Base-by-base conservation (phyloP, 1,140 invertebrate genomes). In the Bombus cullumanus region DNA sequence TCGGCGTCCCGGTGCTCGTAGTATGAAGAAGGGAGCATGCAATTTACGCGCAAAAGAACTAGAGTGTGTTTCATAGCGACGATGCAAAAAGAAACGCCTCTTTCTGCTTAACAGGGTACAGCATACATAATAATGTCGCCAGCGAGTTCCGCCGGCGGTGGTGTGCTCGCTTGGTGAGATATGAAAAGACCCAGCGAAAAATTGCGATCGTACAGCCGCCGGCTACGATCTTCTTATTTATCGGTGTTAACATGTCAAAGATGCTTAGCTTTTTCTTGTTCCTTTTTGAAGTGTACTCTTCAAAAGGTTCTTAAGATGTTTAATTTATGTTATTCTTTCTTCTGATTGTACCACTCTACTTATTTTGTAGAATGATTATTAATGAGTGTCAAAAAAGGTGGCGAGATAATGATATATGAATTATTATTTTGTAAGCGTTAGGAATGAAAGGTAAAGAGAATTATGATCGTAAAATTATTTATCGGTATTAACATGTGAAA, bases 1-100 rank as follows among this genome's bases (percentile, higher is more conserved):
- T 31, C 64, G 59, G 34, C n/a, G 43, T n/a, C 31, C 78, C 59
- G 69, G 73, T 82, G 41, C 59, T 3, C 28, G 3, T 62, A 62
- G 73, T 86, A 81, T 89, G 86, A 86, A 83, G 87, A 90, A 68
- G 74, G 72, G 53, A 76, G 86, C 82, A 71, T 78, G 91, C 90
- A 92, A 92, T 92, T 92, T 89, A 92, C 89, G 91, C 83, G 85
- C 81, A 86, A 89, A 91, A 90, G 88, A 90, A 92, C 83, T 75
- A 77, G 87, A 79, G 88, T 90, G 87, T 89, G 87, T 91, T 89
- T 91, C 81, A 88, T 80, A 41, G 43, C 68, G 85, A 37, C 47
- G 34, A n/a, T 39, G 75, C 31, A 62, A 87, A 89, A 89, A 87
- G 80, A 85, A 66, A 81, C 76, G 68, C 39, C 57, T 22, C 53